Conservation (phyloP, 2,797 vertebrate species). For the Paedocypris micromegethes region DNA sequence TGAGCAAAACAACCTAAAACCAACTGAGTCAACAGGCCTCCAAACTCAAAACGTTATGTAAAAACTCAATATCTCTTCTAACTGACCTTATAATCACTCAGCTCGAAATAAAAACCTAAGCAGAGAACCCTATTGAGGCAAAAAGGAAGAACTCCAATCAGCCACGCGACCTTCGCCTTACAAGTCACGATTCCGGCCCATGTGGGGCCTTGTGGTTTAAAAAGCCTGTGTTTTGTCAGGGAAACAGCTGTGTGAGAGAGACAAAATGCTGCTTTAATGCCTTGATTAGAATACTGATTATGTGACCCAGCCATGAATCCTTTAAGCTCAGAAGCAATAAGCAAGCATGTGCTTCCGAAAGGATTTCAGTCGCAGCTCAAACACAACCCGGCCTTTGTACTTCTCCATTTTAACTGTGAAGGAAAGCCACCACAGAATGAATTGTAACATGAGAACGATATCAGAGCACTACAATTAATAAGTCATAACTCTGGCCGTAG, state of each 20-base stretch:
- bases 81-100: constrained; percentile 2
- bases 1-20: constrained; percentile 3
- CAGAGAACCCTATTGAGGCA: constrained; percentile 3
- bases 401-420: background rate
- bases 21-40: constrained; percentile 19
- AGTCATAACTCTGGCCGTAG: no score
- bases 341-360: constrained; percentile 40
- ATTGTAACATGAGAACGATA: no score
- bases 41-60: background rate
- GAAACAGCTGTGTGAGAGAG: constrained; percentile 14
- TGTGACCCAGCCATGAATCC: constrained; percentile 21
- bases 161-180: background rate
- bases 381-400: constrained; percentile 1
- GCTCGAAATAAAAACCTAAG: constrained; percentile 26
- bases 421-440: no score
- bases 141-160: constrained; percentile 20
- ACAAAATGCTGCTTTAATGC: constrained; percentile 34
- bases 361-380: constrained; percentile 28
- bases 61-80: constrained; percentile 17
- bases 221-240: background rate
- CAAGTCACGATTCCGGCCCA: background rate
- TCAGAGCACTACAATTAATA: no score
- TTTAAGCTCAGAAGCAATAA: constrained; percentile 47
- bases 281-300: constrained; percentile 44
- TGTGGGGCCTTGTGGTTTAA: background rate